These are phyloP conservation scores for Subacronicta megacephala DNA, from an alignment of 2,888 invertebrate genomes.

Conservation along the genomic window DNA sequence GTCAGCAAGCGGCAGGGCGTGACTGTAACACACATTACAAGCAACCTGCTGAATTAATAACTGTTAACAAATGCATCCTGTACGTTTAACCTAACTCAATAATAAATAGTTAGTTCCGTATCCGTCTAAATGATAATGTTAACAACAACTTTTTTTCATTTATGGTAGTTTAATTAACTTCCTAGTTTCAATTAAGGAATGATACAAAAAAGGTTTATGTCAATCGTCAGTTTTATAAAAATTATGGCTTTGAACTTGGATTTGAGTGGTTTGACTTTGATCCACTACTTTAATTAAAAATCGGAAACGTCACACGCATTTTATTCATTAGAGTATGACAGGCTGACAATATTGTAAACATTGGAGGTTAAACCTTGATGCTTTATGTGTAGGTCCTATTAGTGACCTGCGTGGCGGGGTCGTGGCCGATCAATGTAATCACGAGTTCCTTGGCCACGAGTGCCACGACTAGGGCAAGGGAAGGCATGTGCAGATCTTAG, in stretches of 20 bases:
- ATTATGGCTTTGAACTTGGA: slow-evolving; percentile 2
- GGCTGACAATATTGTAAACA: not conserved
- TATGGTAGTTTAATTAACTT: slow-evolving; percentile 55
- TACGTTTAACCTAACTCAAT: slow-evolving; percentile 54
- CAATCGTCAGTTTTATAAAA: slow-evolving; percentile 25
- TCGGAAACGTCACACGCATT: not conserved
- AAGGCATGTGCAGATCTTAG: too few species aligned
- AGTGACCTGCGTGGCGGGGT: too few species aligned
- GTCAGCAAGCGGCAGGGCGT: slow-evolving; percentile 49
- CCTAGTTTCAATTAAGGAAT: slow-evolving; percentile 51
- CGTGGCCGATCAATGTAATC: too few species aligned
- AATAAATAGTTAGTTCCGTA: slow-evolving; percentile 64
- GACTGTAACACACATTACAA: slow-evolving; percentile 48
- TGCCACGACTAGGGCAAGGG: too few species aligned
- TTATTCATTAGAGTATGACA: not conserved
- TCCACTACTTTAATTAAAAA: not conserved
- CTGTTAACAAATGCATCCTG: slow-evolving; percentile 62
- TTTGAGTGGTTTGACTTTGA: slow-evolving; percentile 5
- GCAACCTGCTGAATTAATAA: slow-evolving; percentile 54
- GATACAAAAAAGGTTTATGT: slow-evolving; percentile 17
- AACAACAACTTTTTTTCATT: slow-evolving; percentile 46
- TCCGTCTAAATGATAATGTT: slow-evolving; percentile 59
- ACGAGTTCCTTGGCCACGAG: too few species aligned
- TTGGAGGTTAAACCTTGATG: not conserved
- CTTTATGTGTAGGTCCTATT: not conserved